phyloP scores from a whole-genome alignment of 2,797 vertebrate species.

The Harpagifer antarcticus region DNA sequence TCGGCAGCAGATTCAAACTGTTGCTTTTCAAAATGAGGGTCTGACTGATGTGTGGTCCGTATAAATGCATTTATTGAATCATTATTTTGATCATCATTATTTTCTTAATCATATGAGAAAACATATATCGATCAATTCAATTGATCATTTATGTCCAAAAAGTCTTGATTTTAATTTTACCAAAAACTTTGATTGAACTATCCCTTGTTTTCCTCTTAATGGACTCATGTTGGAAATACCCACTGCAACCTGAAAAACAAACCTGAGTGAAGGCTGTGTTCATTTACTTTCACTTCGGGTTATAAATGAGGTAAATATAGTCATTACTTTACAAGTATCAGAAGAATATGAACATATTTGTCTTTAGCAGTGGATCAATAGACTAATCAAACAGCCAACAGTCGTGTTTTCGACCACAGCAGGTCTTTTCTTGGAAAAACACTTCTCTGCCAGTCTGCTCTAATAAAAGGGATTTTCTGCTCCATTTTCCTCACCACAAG shows the following conservation, averaged over 20 bases:
- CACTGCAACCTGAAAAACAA: background rate
- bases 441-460: conserved; percentile 27
- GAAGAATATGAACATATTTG: conserved; percentile 7
- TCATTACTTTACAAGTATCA: conserved; percentile 13
- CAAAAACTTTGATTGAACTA: too few species aligned
- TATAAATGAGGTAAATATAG: conserved; percentile 15
- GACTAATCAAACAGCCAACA: conserved; percentile 6
- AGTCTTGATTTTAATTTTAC: too few species aligned
- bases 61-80: too few species aligned
- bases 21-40: too few species aligned
- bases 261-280: background rate
- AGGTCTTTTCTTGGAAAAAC: conserved; percentile 22
- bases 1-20: too few species aligned
- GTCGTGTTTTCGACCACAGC: conserved; percentile 1
- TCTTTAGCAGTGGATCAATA: conserved; percentile 18
- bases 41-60: too few species aligned
- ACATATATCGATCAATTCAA: too few species aligned
- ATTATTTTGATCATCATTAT: too few species aligned
- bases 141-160: too few species aligned
- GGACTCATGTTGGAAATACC: background rate
- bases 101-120: too few species aligned
- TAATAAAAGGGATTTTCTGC: conserved; percentile 65
- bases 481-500: conserved; percentile 55
- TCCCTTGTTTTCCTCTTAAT: too few species aligned
- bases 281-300: conserved; percentile 10